Conservation (phyloP, 2,797 vertebrate species). For the Sciurus vulgaris region DNA sequence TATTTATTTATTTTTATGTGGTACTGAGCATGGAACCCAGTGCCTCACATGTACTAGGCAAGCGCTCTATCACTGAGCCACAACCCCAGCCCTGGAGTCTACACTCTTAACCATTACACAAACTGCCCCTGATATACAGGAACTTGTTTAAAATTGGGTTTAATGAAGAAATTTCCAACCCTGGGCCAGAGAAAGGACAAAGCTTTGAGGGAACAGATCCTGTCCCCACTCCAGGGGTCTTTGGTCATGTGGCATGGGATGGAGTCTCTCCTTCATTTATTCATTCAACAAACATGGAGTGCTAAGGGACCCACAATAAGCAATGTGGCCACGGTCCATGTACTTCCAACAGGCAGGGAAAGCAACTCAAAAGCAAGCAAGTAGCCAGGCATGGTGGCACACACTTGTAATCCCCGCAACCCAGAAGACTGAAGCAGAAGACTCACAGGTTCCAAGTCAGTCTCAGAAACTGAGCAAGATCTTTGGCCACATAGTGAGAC, state of each 20-base stretch:
- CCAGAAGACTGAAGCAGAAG: no score
- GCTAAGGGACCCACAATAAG: neutral
- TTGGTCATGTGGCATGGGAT: neutral
- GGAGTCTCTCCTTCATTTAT: neutral
- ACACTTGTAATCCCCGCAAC: no score
- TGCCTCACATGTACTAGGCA: no score
- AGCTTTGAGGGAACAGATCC: neutral
- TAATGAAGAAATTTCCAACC: neutral
- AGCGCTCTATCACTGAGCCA: no score
- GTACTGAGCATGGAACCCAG: no score
- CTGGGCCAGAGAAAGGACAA: neutral
- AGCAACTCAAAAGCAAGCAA: neutral
- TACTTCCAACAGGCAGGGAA: neutral
- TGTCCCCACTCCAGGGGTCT: neutral
- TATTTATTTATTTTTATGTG: no score
- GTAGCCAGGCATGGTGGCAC: no score
- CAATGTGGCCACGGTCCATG: neutral
- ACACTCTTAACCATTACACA: neutral
- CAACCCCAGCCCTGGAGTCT: neutral
- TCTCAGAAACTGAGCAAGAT: neutral
- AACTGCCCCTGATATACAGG: neutral
- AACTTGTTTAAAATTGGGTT: neutral
- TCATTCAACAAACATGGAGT: neutral
- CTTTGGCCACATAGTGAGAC: no score
- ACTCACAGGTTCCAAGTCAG: neutral